Evolutionary conservation across 1,140 invertebrate species (phyloP).

Genomic region (Choristoneura fumiferana): DNA sequence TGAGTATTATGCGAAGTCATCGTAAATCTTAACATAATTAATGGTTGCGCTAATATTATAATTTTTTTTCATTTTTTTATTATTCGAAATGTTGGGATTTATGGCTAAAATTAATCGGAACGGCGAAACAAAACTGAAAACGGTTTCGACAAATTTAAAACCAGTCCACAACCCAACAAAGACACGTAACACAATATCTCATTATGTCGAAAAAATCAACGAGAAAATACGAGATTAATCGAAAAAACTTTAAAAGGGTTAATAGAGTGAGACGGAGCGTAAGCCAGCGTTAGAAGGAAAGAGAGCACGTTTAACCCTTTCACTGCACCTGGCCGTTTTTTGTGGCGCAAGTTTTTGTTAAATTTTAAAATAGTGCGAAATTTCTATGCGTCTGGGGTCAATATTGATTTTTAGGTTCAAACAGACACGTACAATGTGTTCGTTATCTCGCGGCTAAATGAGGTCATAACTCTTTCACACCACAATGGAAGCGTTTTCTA

Average conservation of each 20-base stretch:
- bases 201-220: slow-evolving; percentile 62
- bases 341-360: slow-evolving; percentile 50
- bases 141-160: slow-evolving; percentile 37
- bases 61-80: too few relatives aligned
- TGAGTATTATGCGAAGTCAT: too few relatives aligned
- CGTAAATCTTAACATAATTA: too few relatives aligned
- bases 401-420: slow-evolving; percentile 70
- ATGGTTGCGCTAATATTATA: too few relatives aligned
- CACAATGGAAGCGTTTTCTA: slow-evolving; percentile 24
- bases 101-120: neutral
- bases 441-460: slow-evolving; percentile 64
- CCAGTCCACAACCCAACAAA: slow-evolving; percentile 48
- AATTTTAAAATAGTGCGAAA: slow-evolving; percentile 73
- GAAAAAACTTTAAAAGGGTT: slow-evolving; percentile 71
- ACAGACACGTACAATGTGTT: slow-evolving; percentile 56
- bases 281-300: slow-evolving; percentile 36
- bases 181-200: slow-evolving; percentile 66
- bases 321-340: slow-evolving; percentile 68
- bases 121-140: slow-evolving; percentile 4
- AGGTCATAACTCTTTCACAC: slow-evolving; percentile 52
- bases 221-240: slow-evolving; percentile 69
- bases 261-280: slow-evolving; percentile 45
- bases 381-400: slow-evolving; percentile 61
- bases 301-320: slow-evolving; percentile 54
- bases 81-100: neutral